Evolutionary conservation across 2,113 vertebrate genomes (phyloP), one percentile per base, ranked within the genome.

Genomic region (Alaudala cheleensis): DNA sequence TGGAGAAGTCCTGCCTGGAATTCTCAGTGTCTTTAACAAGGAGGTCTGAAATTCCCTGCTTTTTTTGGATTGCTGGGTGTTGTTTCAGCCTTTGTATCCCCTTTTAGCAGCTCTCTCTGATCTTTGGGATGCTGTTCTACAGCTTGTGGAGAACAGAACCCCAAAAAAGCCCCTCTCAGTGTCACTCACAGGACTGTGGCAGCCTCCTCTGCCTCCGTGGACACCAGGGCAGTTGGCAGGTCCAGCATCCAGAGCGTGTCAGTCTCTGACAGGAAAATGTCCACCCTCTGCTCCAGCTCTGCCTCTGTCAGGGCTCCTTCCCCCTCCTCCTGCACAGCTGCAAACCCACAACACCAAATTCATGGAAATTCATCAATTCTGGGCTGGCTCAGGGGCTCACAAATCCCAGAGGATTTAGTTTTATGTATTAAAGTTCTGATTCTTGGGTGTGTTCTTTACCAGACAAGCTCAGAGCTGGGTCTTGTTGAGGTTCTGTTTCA

Each of bases 161-260:
- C 50, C 42, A 40, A 64, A 37, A 37, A 37, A 37, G 37, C 8
- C 37, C 8, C 37, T 37, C 37, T 37, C 37, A 37, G 37, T 37
- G 37, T 37, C 49, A 97, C 98, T 45, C 93, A 99, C 99, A 37
- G 95, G 25, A 98, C 37, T 81, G 72, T 80, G 16, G 60, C 97
- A 31, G 98, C 98, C 4, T 98, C 97, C 82, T 98, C 97, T 22
- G 98, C 97, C 45, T 99, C 98, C 22, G 88, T 72, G 37, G 98
- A 98, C 88, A 98, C 20, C 26, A 95, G 82, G 28, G 92, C 90
- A n/a, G 96, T 73, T 5, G 98, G 98, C 58, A 99, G 76, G 37
- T 99, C 96, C 76, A 99, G 93, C 37, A 99, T 58, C 73, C 96
- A 97, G 42, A 99, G 65, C 9, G 92, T 98, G 84, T 98, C 98